Evolutionary conservation across 1,140 invertebrate genomes (phyloP).

Genomic region (Pseudobourletiella spinata): DNA sequence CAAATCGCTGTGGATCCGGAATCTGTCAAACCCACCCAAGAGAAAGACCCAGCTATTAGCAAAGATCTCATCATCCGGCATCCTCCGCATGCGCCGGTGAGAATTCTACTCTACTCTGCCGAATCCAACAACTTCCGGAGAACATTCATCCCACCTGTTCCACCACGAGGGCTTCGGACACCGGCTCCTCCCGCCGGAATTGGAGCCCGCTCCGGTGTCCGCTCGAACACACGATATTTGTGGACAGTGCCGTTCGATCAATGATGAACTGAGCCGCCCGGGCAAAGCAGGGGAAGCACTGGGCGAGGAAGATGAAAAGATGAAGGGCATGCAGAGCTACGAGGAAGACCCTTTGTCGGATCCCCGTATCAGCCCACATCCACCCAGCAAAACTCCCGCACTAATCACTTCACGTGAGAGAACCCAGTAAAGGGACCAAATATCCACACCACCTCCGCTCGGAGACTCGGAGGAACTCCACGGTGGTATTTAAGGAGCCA

Average conservation of each 20-base stretch:
- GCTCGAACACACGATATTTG: slow-evolving; percentile 37
- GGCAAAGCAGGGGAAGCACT: slow-evolving; percentile 39
- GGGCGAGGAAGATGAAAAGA: slow-evolving; percentile 36
- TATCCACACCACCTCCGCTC: slow-evolving; percentile 35
- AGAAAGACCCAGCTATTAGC: slow-evolving; percentile 20
- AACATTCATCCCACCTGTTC: slow-evolving; percentile 8
- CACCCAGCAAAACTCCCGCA: slow-evolving; percentile 45
- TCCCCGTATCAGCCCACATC: slow-evolving; percentile 42
- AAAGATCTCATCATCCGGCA: slow-evolving; percentile 20
- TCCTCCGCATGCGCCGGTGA: background rate
- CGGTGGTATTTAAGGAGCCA: slow-evolving; percentile 32
- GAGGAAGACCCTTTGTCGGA: slow-evolving; percentile 40
- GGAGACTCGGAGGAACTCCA: slow-evolving; percentile 20
- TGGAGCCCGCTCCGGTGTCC: slow-evolving; percentile 20
- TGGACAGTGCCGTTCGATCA: slow-evolving; percentile 37
- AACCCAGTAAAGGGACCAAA: slow-evolving; percentile 42
- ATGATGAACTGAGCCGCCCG: slow-evolving; percentile 37
- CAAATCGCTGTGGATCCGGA: slow-evolving; percentile 41
- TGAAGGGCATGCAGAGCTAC: slow-evolving; percentile 37
- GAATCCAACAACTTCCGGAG: slow-evolving; percentile 28
- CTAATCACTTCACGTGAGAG: slow-evolving; percentile 48
- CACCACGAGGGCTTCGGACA: background rate
- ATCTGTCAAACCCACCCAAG: slow-evolving; percentile 20
- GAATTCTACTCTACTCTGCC: background rate
- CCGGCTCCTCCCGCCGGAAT: too few relatives aligned